Base-by-base conservation (phyloP, 2,113 vertebrate species). In the Oryzias curvinotus region DNA sequence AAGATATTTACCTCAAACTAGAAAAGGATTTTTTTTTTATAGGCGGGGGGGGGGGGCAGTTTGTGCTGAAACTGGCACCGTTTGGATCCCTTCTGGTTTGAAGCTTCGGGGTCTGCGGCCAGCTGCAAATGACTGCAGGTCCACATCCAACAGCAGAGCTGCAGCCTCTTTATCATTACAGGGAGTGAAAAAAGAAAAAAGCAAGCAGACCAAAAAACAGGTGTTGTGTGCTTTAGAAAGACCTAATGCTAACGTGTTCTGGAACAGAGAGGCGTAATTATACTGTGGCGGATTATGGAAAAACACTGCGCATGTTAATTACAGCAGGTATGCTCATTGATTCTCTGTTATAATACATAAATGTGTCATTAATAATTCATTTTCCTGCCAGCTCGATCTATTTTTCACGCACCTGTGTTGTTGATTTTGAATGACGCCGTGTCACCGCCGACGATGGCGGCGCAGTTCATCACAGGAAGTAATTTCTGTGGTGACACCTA, bases 291-390 rank as follows among this genome's bases (percentile, higher is more conserved):
- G 88, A 91, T 92, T 92, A 91, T 90, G 89, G 88, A 88, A 88
- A 36, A 88, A 89, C 87, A 87, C 89, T 90, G 89, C 88, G 91
- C 90, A 92, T 92, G 88, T 90, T 93, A 92, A 93, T 91, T 87
- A 90, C 84, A 89, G 79, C 91, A 92, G 91, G 90, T 92, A 91
- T 89, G 90, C 92, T 91, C 88, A 88, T 92, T 88, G 91, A 91
- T 91, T 92, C 88, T 83, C 89, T 90, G 90, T 91, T 92, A 91
- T 93, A 91, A 93, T 91, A 90, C 90, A 91, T 91, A 89, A 91
- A 89, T 90, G 90, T 87, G 84, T 88, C 91, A 92, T 93, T 93
- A 92, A 93, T 92, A 90, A 91, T 93, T 92, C 92, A 93, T 93
- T 90, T 86, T 78, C 62, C 85, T 82, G 83, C 90, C 84, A 88